These are phyloP conservation scores for Gymnoscelis rufifasciata DNA, from an alignment of 2,888 invertebrate species.

Conservation along the genomic window DNA sequence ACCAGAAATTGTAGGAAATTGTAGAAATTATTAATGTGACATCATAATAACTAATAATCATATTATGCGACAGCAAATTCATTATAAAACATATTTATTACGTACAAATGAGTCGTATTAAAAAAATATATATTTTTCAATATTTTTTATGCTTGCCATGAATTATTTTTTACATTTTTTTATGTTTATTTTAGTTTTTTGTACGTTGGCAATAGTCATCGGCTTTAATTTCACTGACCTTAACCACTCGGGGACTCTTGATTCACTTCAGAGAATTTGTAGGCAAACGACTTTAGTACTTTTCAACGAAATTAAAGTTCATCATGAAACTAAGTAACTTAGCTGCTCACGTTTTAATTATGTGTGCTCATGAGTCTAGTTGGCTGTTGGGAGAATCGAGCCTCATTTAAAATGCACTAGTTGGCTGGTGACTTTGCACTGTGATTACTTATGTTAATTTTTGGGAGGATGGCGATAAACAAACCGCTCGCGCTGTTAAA, in stretches of 20 bases:
- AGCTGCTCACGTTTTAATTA: constrained; percentile 25
- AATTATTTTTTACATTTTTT: too few species aligned
- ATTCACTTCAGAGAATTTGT: not conserved
- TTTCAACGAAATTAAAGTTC: constrained; percentile 27
- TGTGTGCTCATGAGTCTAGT: constrained; percentile 26
- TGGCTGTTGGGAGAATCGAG: constrained; percentile 19
- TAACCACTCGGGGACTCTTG: not conserved
- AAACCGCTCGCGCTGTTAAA: not conserved
- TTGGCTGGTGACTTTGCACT: constrained; percentile 9
- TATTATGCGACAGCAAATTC: too few species aligned
- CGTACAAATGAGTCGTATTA: too few species aligned
- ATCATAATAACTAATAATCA: too few species aligned
- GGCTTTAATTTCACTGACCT: too few species aligned
- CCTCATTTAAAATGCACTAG: constrained; percentile 22
- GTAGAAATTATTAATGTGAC: too few species aligned
- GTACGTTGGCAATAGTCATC: too few species aligned
- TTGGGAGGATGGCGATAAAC: not conserved
- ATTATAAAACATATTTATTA: too few species aligned
- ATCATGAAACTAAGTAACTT: constrained; percentile 26
- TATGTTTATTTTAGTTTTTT: too few species aligned
- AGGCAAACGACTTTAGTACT: constrained; percentile 8
- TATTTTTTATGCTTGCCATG: too few species aligned
- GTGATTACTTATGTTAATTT: constrained; percentile 4
- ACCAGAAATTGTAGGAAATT: too few species aligned
- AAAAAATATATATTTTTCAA: too few species aligned